Evolutionary conservation across 1,140 invertebrate genomes (phyloP), one percentile per base, ranked within the genome.

Genomic region (Drosophila aff.): DNA sequence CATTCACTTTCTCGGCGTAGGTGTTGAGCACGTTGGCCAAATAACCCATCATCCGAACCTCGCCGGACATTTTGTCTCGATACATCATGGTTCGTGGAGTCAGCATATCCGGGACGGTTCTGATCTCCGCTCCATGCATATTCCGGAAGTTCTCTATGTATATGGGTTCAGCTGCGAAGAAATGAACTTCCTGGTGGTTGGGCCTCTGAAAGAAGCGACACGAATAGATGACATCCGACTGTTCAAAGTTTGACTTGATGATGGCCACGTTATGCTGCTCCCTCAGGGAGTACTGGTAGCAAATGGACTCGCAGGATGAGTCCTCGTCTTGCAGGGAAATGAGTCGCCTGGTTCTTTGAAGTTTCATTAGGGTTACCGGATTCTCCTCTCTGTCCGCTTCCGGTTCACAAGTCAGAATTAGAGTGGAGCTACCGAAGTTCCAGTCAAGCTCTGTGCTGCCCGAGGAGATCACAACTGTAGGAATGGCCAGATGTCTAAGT

Each of bases 191-290:
- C 4, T 44, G 43, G 21, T 71, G 41, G 36, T 68, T 81, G n/a
- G 43, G 49, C 4, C n/a, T 4, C 9, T 71, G 63, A 41, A 79
- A 90, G 41, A n/a, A 63, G 23, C 76, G 76, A 53, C 85, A 92
- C 8, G 63, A 57, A 23, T 80, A 82, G 1, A 74, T 59, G 4
- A 28, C 47, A n/a, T 65, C 58, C 0, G 61, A 61, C 3, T 44
- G 38, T 26, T 4, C 2, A 50, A 77, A 59, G 36, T 31, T 36
- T 0, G 61, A 41, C n/a, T 62, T 44, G 10, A 92, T 11, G 59
- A 92, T 46, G 11, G 77, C 65, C 16, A 91, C 73, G 49, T 92
- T 87, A 7, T 76, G 75, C 31, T 84, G 68, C 33, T 91, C 86
- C 36, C 53, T 61, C 0, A 13, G n/a, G 9, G 68, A 65, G 38